Evolutionary conservation across 2,888 invertebrate genomes (phyloP).

Genomic region (Erebia palarica): DNA sequence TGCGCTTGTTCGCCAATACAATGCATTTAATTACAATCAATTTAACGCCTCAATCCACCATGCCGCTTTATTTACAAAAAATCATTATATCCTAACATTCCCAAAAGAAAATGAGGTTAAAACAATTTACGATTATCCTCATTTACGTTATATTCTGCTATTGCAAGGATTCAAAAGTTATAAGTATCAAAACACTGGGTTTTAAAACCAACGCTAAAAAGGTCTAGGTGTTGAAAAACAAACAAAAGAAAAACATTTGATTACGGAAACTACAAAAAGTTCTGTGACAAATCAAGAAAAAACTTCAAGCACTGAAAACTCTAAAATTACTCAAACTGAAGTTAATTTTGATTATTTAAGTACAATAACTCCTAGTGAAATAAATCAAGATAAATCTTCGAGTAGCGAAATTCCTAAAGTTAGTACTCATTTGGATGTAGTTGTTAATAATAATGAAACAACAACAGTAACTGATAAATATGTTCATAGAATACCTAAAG

Average conservation of each 20-base stretch:
- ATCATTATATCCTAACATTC: not conserved
- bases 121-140: not conserved
- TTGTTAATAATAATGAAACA: not conserved
- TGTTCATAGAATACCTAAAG: not conserved
- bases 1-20: conserved; percentile 30
- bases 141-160: not conserved
- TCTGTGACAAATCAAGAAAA: not conserved
- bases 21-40: conserved; percentile 38
- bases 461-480: not conserved
- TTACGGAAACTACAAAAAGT: not conserved
- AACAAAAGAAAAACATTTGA: not conserved
- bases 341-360: not conserved
- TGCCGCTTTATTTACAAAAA: conserved; percentile 14
- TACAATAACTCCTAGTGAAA: not conserved
- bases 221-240: not conserved
- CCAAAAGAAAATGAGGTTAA: conserved; percentile 10
- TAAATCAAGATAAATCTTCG: not conserved
- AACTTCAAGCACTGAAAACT: not conserved
- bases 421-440: not conserved
- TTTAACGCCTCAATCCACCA: conserved; percentile 33
- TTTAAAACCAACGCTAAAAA: conserved; percentile 12
- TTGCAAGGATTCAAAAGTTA: conserved; percentile 20
- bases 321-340: not conserved
- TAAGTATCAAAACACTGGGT: conserved; percentile 11
- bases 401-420: not conserved